Percentiles rank a stretch among this genome's conserved stretches.
phyloP scores from a whole-genome alignment of 2,888 invertebrate genomes.

The Ophion costatus region DNA sequence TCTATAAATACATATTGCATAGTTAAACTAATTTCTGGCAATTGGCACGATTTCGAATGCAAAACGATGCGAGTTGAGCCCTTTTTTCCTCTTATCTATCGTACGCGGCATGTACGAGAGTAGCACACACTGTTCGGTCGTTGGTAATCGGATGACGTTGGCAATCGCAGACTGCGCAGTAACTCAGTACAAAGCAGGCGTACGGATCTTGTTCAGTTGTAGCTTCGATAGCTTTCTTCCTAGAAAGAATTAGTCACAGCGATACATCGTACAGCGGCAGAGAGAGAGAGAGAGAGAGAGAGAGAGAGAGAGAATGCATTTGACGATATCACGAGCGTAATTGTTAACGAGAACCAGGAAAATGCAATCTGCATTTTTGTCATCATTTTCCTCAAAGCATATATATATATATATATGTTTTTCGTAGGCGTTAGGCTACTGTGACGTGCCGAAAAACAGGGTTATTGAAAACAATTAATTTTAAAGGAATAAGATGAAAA shows the following conservation, averaged over 20 bases:
- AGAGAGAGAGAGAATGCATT: background rate
- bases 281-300: background rate
- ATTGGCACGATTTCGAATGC: background rate
- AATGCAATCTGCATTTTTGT: background rate
- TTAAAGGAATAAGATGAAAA: too few relatives aligned
- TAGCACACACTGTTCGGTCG: background rate
- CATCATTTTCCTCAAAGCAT: background rate
- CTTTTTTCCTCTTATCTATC: background rate
- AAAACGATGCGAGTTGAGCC: background rate
- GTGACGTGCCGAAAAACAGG: too few relatives aligned
- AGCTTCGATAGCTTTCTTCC: constrained; percentile 37
- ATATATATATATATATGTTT: background rate
- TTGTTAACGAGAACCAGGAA: background rate
- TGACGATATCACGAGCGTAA: background rate
- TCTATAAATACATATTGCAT: background rate
- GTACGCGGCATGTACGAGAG: background rate
- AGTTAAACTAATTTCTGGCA: background rate
- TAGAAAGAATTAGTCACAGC: constrained; percentile 36
- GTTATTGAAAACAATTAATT: too few relatives aligned
- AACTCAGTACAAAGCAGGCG: background rate
- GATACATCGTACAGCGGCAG: background rate
- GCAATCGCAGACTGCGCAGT: constrained; percentile 13
- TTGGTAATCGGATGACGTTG: constrained; percentile 10
- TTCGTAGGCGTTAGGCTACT: background rate
- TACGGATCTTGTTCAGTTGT: constrained; percentile 6